Percentiles rank a stretch among this genome's conserved stretches.
Evolutionary conservation across 2,113 vertebrate species (phyloP).

Genomic region (Hystrix brachyura): DNA sequence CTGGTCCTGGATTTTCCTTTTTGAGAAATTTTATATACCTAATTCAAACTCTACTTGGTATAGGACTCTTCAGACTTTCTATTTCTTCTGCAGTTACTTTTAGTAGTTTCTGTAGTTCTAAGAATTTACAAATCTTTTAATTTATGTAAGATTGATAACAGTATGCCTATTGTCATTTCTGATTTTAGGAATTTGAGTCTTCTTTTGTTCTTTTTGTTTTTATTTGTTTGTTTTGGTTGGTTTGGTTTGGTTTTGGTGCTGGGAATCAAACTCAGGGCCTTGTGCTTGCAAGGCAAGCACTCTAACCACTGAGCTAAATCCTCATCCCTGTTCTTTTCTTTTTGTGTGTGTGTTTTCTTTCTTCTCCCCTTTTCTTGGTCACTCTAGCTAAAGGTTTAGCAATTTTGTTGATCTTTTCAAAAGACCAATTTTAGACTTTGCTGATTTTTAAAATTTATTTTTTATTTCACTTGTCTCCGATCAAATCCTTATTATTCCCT

Average conservation of each 20-base stretch:
- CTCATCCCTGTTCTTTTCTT: no score
- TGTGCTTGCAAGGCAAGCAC: no score
- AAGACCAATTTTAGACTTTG: not conserved
- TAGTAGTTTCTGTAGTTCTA: not conserved
- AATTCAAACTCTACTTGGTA: not conserved
- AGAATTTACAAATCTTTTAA: not conserved
- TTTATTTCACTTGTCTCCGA: not conserved
- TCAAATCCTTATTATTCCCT: not conserved
- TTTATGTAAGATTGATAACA: not conserved
- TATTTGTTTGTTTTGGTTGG: not conserved
- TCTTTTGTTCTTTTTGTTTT: not conserved
- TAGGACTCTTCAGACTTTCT: not conserved
- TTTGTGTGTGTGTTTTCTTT: no score
- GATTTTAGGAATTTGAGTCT: not conserved
- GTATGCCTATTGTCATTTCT: constrained; percentile 1
- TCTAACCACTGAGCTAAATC: no score
- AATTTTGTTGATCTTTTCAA: not conserved
- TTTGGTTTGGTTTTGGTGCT: no score
- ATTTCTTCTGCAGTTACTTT: not conserved
- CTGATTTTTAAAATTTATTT: not conserved
- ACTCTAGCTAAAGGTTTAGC: not conserved
- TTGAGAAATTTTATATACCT: not conserved
- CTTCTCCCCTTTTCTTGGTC: not conserved
- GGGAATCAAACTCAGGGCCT: no score
- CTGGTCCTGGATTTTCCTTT: not conserved